Evolutionary conservation across 2,113 vertebrate genomes (phyloP).

Genomic region (Puma concolor): DNA sequence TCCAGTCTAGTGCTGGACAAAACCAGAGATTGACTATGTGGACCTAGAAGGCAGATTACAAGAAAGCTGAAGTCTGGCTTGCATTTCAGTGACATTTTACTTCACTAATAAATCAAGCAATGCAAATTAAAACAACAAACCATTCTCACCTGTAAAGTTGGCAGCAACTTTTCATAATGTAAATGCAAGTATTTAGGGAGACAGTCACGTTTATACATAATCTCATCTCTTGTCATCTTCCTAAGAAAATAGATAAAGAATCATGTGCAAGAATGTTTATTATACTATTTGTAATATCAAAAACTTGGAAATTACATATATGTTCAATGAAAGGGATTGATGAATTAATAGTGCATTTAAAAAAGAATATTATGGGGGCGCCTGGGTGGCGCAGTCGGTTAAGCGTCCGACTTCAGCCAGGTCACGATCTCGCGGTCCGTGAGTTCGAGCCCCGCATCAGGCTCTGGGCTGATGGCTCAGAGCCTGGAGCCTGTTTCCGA

Average conservation of each 20-base stretch:
- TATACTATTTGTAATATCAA: not conserved
- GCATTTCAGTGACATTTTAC: not conserved
- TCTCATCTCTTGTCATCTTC: not conserved
- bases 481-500: too few relatives aligned
- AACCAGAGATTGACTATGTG: not conserved
- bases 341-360: not conserved
- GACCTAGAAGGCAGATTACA: not conserved
- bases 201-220: not conserved
- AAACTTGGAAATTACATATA: not conserved
- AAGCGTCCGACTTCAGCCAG: too few relatives aligned
- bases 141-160: not conserved
- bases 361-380: not conserved
- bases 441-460: too few relatives aligned
- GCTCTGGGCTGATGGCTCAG: too few relatives aligned
- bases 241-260: not conserved
- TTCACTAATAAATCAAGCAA: not conserved
- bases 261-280: not conserved
- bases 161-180: not conserved
- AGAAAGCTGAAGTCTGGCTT: constrained; percentile 1
- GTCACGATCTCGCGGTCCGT: too few relatives aligned
- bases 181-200: not conserved
- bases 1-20: not conserved
- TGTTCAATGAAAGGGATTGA: not conserved
- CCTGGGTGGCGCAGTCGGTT: too few relatives aligned
- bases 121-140: not conserved